These are phyloP conservation scores for Galaxea fascicularis DNA, from an alignment of 92 coral and sea anemone genomes.

Conservation along the genomic window DNA sequence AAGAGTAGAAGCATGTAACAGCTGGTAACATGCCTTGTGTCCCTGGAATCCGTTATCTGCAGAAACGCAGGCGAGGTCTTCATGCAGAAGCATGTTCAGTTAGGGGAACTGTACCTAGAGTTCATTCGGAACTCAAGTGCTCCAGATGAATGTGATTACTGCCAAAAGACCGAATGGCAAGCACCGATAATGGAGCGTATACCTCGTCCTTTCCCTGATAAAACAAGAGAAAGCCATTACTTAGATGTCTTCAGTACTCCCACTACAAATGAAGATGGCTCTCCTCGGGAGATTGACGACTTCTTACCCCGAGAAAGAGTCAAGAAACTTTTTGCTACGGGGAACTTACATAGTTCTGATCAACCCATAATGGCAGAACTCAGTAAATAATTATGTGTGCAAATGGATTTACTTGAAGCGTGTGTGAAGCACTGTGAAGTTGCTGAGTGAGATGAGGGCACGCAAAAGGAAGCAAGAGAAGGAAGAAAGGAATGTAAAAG, in stretches of 20 bases:
- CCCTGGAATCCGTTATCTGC: constrained; percentile 21
- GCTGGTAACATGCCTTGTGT: background rate
- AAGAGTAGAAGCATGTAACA: background rate
- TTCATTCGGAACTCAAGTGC: constrained; percentile 26
- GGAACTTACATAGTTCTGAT: constrained; percentile 33
- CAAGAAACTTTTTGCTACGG: constrained; percentile 27
- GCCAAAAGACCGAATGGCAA: constrained; percentile 6
- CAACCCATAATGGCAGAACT: constrained; percentile 32
- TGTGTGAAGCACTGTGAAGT: constrained; percentile 50
- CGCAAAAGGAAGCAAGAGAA: constrained; percentile 51
- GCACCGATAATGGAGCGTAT: constrained; percentile 31
- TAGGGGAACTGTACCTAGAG: constrained; percentile 1
- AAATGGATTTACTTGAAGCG: constrained; percentile 38
- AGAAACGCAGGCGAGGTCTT: constrained; percentile 8
- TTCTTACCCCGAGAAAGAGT: constrained; percentile 28
- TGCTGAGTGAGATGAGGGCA: constrained; percentile 45
- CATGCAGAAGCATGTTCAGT: constrained; percentile 4
- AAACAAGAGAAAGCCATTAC: background rate
- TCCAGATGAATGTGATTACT: constrained; percentile 20
- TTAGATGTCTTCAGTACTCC: background rate
- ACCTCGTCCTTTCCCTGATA: background rate
- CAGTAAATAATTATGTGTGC: constrained; percentile 43
- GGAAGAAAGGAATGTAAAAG: constrained; percentile 47
- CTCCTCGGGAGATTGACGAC: constrained; percentile 23
- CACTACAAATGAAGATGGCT: constrained; percentile 1